Evolutionary conservation across 92 coral and sea anemone genomes (phyloP).

Genomic region (Bergia puertoricense): DNA sequence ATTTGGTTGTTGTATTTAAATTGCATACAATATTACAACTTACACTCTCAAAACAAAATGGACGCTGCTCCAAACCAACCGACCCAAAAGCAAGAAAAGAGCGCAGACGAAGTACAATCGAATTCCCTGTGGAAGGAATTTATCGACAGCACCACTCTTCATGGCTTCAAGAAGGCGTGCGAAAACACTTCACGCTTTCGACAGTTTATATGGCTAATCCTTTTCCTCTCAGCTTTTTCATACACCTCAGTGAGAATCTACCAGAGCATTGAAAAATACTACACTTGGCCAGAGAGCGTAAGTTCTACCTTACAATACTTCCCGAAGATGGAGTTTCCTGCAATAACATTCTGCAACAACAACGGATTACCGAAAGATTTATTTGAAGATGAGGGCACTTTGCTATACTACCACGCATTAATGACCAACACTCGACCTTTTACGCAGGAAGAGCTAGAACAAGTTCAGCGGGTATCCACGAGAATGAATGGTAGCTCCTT

Average conservation of each 20-base stretch:
- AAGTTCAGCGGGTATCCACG: not conserved
- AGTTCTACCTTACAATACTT: not conserved
- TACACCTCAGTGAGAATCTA: not conserved
- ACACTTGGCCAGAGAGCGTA: not conserved
- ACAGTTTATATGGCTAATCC: not conserved
- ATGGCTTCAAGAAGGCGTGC: conserved; percentile 30
- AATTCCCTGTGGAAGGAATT: conserved; percentile 19
- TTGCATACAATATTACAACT: too few relatives aligned
- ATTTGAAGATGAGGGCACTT: not conserved
- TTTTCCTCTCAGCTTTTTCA: not conserved
- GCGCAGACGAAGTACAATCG: not conserved
- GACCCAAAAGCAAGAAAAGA: too few relatives aligned
- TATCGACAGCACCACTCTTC: conserved; percentile 16
- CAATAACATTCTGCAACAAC: conserved; percentile 29
- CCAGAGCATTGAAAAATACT: not conserved
- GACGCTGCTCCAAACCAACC: too few relatives aligned
- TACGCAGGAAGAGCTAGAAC: not conserved
- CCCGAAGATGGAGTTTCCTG: conserved; percentile 1
- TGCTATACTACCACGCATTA: conserved; percentile 4
- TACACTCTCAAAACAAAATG: too few relatives aligned
- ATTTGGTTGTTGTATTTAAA: too few relatives aligned
- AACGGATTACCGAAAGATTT: not conserved
- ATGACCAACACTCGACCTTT: not conserved
- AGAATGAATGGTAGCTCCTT: not conserved
- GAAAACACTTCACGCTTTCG: conserved; percentile 15